These are phyloP conservation scores for Cynodonichthys magdalenae DNA, from an alignment of 2,797 vertebrate species.

Conservation along the genomic window DNA sequence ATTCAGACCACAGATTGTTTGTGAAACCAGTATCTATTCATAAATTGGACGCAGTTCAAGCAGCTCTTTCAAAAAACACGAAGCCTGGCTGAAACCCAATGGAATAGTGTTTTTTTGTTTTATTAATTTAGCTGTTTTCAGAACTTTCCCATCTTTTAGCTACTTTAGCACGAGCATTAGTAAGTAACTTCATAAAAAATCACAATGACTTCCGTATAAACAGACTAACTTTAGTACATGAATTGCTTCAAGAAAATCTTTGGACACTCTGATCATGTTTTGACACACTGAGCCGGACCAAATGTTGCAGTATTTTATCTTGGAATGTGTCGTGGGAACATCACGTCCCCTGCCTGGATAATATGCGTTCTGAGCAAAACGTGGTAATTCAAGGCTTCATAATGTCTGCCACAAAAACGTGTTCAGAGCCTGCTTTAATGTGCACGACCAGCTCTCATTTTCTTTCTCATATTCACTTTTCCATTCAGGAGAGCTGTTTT, in stretches of 20 bases:
- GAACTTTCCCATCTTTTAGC: too few relatives aligned
- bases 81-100: too few relatives aligned
- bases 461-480: conserved; percentile 24
- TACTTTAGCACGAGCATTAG: too few relatives aligned
- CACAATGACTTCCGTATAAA: too few relatives aligned
- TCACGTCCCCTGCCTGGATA: conserved; percentile 6
- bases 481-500: conserved; percentile 32
- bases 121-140: too few relatives aligned
- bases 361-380: not conserved
- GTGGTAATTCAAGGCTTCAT: conserved; percentile 3
- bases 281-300: not conserved
- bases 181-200: too few relatives aligned
- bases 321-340: conserved; percentile 6
- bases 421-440: not conserved
- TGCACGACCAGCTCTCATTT: conserved; percentile 29
- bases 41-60: not conserved
- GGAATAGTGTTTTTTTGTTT: too few relatives aligned
- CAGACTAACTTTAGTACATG: too few relatives aligned
- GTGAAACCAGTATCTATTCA: conserved; percentile 29
- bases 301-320: not conserved
- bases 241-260: too few relatives aligned
- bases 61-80: too few relatives aligned
- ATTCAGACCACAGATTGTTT: conserved; percentile 31
- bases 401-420: not conserved
- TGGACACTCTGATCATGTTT: too few relatives aligned